Evolutionary conservation across 1,140 invertebrate genomes (phyloP).

Genomic region (Subanguina moxae): DNA sequence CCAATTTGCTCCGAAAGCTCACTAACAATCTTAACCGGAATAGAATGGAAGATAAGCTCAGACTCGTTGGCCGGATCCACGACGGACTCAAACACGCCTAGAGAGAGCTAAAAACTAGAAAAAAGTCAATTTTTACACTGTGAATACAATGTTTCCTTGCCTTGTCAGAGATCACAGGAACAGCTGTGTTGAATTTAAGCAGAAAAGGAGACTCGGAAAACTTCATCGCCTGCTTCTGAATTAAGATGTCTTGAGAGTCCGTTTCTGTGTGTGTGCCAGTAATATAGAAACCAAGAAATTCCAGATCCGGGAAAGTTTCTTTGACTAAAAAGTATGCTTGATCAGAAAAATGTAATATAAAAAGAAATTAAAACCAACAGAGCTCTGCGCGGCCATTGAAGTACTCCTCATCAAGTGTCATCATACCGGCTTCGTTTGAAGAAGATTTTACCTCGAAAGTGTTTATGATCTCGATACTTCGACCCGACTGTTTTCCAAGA

Average conservation of each 20-base stretch:
- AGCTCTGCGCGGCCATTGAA: slow-evolving; percentile 31
- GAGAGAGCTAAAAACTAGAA: slow-evolving; percentile 28
- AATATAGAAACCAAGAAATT: slow-evolving; percentile 43
- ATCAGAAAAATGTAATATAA: slow-evolving; percentile 3
- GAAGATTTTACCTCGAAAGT: slow-evolving; percentile 32
- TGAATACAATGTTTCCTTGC: slow-evolving; percentile 6
- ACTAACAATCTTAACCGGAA: slow-evolving; percentile 39
- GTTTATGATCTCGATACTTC: slow-evolving; percentile 36
- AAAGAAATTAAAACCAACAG: slow-evolving; percentile 26
- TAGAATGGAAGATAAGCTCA: slow-evolving; percentile 24
- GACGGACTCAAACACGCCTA: slow-evolving; percentile 35
- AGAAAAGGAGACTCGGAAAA: slow-evolving; percentile 31
- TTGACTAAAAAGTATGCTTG: slow-evolving; percentile 24
- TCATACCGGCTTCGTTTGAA: slow-evolving; percentile 11
- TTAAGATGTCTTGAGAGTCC: slow-evolving; percentile 13
- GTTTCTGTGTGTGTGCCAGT: slow-evolving; percentile 27
- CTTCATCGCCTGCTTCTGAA: slow-evolving; percentile 28
- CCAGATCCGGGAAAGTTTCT: slow-evolving; percentile 41
- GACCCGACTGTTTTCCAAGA: slow-evolving; percentile 36
- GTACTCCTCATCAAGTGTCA: slow-evolving; percentile 39
- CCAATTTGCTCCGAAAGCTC: slow-evolving; percentile 44
- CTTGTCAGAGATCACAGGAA: slow-evolving; percentile 31
- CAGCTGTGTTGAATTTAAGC: slow-evolving; percentile 35
- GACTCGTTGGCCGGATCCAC: slow-evolving; percentile 35
- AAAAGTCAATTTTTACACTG: background rate